Evolutionary conservation across 2,797 vertebrate genomes (phyloP).

Genomic region (Phylloscopus collybita): DNA sequence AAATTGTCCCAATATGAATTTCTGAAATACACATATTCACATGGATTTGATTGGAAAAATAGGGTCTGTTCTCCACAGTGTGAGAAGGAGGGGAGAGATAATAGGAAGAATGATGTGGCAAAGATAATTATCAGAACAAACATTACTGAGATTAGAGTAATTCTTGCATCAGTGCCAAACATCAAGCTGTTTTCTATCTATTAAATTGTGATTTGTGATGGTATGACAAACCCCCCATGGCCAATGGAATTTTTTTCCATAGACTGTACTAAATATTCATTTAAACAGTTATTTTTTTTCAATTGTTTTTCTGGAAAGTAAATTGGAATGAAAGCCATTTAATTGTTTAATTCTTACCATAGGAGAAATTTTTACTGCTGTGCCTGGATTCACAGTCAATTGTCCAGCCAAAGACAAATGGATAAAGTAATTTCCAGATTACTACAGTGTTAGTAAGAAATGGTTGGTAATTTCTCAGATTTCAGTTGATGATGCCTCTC

Average conservation of each 20-base stretch:
- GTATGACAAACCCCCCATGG: background rate
- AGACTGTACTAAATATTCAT: background rate
- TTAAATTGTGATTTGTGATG: background rate
- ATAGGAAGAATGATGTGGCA: background rate
- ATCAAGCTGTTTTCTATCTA: background rate
- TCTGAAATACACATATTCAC: background rate
- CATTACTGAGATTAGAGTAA: background rate
- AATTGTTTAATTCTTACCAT: background rate
- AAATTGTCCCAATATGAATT: background rate
- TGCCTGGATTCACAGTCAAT: accelerated
- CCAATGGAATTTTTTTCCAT: background rate
- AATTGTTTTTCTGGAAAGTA: background rate
- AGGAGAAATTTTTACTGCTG: background rate
- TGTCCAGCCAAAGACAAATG: background rate
- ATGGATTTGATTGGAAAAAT: background rate
- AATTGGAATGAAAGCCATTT: background rate
- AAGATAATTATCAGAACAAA: background rate
- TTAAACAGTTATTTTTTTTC: background rate
- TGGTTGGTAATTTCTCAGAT: background rate
- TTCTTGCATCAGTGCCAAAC: background rate
- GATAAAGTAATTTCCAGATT: background rate
- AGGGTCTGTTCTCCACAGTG: background rate
- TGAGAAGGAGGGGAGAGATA: background rate
- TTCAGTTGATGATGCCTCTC: background rate
- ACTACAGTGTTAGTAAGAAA: background rate